Evolutionary conservation across 2,113 vertebrate genomes (phyloP).

Genomic region (Labrus mixtus): DNA sequence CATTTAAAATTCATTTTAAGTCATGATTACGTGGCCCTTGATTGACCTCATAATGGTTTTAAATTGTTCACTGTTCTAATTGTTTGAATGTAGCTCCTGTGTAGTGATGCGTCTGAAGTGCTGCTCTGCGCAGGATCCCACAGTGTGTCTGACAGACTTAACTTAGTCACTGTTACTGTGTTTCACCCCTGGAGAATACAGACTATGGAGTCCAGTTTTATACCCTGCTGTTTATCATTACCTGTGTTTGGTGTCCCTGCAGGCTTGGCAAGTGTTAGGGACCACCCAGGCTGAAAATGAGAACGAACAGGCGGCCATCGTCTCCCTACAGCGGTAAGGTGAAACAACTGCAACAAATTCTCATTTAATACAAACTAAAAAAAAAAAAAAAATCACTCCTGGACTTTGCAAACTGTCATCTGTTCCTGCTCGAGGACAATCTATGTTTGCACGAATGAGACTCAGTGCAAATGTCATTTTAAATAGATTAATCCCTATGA

Average conservation of each 20-base stretch:
- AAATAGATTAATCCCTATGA: slow-evolving; percentile 22
- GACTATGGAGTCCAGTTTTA: slow-evolving; percentile 39
- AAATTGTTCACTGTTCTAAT: not conserved
- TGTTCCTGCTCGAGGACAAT: slow-evolving; percentile 3
- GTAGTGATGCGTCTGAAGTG: not conserved
- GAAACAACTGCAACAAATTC: slow-evolving; percentile 52
- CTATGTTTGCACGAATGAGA: slow-evolving; percentile 33
- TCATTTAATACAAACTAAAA: not conserved
- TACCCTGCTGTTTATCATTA: slow-evolving; percentile 46
- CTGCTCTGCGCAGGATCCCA: not conserved
- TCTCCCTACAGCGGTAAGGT: slow-evolving; percentile 96
- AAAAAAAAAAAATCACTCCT: not conserved
- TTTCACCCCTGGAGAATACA: slow-evolving; percentile 24
- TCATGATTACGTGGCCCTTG: not conserved
- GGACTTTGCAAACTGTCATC: not conserved
- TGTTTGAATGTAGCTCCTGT: slow-evolving; percentile 9
- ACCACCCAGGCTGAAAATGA: slow-evolving; percentile 98
- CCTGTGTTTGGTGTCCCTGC: slow-evolving; percentile 57
- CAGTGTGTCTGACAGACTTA: slow-evolving; percentile 1
- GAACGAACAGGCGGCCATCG: slow-evolving; percentile 97
- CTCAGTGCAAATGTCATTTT: slow-evolving; percentile 17
- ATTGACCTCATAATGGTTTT: slow-evolving; percentile 6
- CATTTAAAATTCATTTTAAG: not conserved
- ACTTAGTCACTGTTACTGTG: slow-evolving; percentile 14
- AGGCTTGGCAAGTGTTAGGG: slow-evolving; percentile 98